These are phyloP conservation scores for Drosophila azteca DNA, from an alignment of 1,140 invertebrate species.

Conservation along the genomic window DNA sequence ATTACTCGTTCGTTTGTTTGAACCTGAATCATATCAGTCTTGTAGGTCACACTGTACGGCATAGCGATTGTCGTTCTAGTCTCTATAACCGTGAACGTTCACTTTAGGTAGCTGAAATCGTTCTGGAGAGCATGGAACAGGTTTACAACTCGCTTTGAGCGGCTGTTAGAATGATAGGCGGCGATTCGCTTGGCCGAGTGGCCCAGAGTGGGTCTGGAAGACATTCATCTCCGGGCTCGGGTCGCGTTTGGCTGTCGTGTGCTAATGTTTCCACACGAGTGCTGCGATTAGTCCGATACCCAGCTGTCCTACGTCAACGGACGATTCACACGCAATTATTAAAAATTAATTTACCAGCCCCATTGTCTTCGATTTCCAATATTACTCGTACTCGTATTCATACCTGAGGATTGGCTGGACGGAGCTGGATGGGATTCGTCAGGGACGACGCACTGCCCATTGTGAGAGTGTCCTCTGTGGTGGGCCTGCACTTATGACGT, in stretches of 20 bases:
- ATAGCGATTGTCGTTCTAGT: conserved; percentile 18
- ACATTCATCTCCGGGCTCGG: conserved; percentile 30
- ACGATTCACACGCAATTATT: conserved; percentile 63
- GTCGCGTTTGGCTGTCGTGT: conserved; percentile 61
- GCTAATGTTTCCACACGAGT: conserved; percentile 57
- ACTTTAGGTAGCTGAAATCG: conserved; percentile 30
- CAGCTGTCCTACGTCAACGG: conserved; percentile 51
- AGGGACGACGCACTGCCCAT: not conserved
- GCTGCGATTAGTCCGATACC: conserved; percentile 21
- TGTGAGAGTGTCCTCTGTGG: conserved; percentile 9
- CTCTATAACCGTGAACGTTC: not conserved
- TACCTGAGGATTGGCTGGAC: not conserved
- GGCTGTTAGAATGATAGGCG: conserved; percentile 31
- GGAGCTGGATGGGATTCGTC: not conserved
- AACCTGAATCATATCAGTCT: too few relatives aligned
- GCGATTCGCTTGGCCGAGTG: conserved; percentile 37
- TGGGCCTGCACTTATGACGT: conserved; percentile 7
- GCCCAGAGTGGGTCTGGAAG: conserved; percentile 8
- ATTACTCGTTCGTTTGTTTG: not conserved
- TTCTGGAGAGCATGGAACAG: conserved; percentile 44
- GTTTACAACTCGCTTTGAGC: conserved; percentile 50
- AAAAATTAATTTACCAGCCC: conserved; percentile 36
- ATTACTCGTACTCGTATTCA: conserved; percentile 9
- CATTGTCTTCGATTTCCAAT: conserved; percentile 64
- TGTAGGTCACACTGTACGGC: conserved; percentile 21